Evolutionary conservation across 2,888 invertebrate species (phyloP).

Genomic region (Dynastes tityus): DNA sequence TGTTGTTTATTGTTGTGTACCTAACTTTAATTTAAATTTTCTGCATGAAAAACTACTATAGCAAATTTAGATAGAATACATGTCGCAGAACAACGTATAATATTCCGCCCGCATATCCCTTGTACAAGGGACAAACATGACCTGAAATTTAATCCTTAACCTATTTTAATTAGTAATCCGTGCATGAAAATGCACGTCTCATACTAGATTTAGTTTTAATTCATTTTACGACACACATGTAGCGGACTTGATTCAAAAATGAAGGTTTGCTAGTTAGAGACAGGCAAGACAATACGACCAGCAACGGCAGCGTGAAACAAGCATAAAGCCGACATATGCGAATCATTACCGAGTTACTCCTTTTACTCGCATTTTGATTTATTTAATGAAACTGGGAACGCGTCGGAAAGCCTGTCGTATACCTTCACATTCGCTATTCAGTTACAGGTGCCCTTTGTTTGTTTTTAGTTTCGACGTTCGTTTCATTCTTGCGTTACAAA

Average conservation of each 20-base stretch:
- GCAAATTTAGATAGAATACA: conserved; percentile 10
- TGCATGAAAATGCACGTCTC: conserved; percentile 37
- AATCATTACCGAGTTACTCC: conserved; percentile 3
- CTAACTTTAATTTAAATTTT: conserved; percentile 26
- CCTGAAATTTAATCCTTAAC: conserved; percentile 43
- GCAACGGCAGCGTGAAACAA: neutral
- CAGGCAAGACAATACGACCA: neutral
- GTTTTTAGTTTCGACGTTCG: conserved; percentile 1
- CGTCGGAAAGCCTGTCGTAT: conserved; percentile 2
- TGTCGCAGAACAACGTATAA: conserved; percentile 6
- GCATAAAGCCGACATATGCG: conserved; percentile 20
- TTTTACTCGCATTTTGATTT: conserved; percentile 28
- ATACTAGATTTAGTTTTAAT: conserved; percentile 37
- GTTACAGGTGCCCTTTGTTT: neutral
- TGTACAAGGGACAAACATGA: conserved; percentile 22
- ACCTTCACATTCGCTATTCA: neutral
- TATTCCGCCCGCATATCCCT: conserved; percentile 28
- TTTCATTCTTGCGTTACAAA: neutral
- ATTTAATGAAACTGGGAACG: conserved; percentile 48
- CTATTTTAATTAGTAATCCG: conserved; percentile 43
- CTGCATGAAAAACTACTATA: conserved; percentile 6
- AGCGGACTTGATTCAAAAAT: conserved; percentile 21
- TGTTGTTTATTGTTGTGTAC: conserved; percentile 9
- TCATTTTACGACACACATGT: conserved; percentile 16
- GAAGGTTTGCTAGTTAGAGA: neutral